phyloP scores from a whole-genome alignment of 2,797 vertebrate species.

The Pangasius krempfi region DNA sequence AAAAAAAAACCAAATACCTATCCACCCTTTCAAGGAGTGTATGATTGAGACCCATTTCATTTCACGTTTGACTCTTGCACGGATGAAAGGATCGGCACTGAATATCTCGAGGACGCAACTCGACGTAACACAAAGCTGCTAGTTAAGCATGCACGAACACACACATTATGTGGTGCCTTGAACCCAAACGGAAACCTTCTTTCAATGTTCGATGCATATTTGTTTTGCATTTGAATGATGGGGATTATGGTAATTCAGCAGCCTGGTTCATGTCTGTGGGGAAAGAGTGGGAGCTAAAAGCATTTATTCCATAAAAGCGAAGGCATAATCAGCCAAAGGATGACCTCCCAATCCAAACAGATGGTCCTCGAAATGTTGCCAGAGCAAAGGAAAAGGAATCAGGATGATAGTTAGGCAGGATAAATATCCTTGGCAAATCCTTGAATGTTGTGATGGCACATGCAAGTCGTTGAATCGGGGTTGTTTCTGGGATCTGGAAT shows the following conservation, averaged over 20 bases:
- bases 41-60: background rate
- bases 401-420: constrained; percentile 51
- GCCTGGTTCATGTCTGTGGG: constrained; percentile 52
- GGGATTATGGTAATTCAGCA: constrained; percentile 59
- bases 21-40: background rate
- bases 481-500: constrained; percentile 21
- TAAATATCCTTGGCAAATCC: constrained; percentile 52
- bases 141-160: constrained; percentile 45
- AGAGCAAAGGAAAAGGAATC: constrained; percentile 53
- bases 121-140: constrained; percentile 11
- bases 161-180: constrained; percentile 39
- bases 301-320: constrained; percentile 59
- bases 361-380: constrained; percentile 62
- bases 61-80: background rate
- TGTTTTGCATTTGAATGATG: constrained; percentile 61
- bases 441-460: constrained; percentile 31
- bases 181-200: constrained; percentile 43
- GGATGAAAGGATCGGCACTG: background rate
- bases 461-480: constrained; percentile 9
- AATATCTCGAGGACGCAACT: background rate
- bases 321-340: constrained; percentile 60
- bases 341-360: constrained; percentile 67
- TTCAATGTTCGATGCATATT: constrained; percentile 49
- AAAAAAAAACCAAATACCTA: background rate
- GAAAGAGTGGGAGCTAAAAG: constrained; percentile 37